Conservation (phyloP, 2,797 vertebrate genomes). For the Lerista edwardsae region DNA sequence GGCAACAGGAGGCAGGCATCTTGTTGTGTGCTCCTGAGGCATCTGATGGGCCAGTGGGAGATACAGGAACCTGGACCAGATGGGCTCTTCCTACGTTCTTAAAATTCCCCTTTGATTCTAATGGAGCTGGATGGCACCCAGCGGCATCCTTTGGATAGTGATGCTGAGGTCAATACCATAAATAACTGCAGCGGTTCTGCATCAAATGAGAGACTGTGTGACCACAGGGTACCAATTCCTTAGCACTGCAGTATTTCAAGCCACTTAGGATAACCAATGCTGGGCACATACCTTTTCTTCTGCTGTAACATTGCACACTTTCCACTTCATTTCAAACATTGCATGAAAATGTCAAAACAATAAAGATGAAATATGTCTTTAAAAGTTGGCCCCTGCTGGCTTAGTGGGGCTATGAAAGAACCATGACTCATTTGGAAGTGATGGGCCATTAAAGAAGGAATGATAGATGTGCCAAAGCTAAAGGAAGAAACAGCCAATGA, state of each 20-base stretch:
- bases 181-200: not conserved
- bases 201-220: not conserved
- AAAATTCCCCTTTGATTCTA: not conserved
- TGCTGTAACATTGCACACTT: conserved; percentile 19
- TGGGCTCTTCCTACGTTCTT: too few relatives aligned
- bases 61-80: too few relatives aligned
- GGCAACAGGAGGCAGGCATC: too few relatives aligned
- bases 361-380: conserved; percentile 30
- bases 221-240: not conserved
- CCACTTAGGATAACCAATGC: not conserved
- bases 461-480: conserved; percentile 22
- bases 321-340: conserved; percentile 16
- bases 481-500: conserved; percentile 19
- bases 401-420: conserved; percentile 9
- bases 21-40: too few relatives aligned
- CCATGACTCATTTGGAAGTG: conserved; percentile 31
- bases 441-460: conserved; percentile 35
- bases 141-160: not conserved
- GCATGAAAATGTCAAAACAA: conserved; percentile 27
- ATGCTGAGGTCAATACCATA: not conserved
- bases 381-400: conserved; percentile 28
- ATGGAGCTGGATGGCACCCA: not conserved
- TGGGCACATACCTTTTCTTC: not conserved
- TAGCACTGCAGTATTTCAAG: not conserved
- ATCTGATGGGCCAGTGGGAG: too few relatives aligned